Base-by-base conservation (phyloP, 2,113 vertebrate species). In the Raja brachyura region DNA sequence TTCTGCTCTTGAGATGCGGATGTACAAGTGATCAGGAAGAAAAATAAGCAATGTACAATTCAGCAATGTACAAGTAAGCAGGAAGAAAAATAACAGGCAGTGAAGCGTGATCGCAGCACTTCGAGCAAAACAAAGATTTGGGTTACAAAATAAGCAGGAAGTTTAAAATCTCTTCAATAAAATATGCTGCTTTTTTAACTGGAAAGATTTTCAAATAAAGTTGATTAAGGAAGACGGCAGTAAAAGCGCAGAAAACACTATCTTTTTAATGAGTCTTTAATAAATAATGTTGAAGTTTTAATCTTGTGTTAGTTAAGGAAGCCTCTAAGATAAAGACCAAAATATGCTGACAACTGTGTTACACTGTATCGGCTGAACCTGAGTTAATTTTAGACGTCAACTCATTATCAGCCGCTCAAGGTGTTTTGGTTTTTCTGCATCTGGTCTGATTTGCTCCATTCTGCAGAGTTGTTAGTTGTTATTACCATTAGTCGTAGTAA, bases 201-300 rank as follows among this genome's bases (percentile, higher is more conserved):
- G 79, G 79, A 59, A 83, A 28, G 79, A 59, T 59, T 83, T 83
- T 83, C 20, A 83, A 59, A 22, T 83, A 54, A 83, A 83, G 54
- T 59, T 83, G 79, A 59, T 83, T 83, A 56, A 83, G 79, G 48
- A 83, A 83, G 20, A 83, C 0, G 9, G 79, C 48, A 83, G 9
- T 59, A 59, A 81, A 79, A 22, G 78, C 7, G 20, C 20, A 59
- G 54, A 83, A 83, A 83, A 83, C 20, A 28, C 54, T 54, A 83
- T 9, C 20, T 9, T 81, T 81, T 81, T 81, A 54, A 25, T 81
- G 78, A 81, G 79, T 56, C 22, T 59, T 25, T 28, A 83, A 59
- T 83, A 83, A 28, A 59, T 59, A 59, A 59, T 83, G 48, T 28
- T 83, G 79, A 83, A 59, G 79, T 83, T 83, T 83, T 83, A 56